Evolutionary conservation across 2,113 vertebrate genomes (phyloP), one percentile per base, ranked within the genome.

Genomic region (Tragelaphus scriptus): DNA sequence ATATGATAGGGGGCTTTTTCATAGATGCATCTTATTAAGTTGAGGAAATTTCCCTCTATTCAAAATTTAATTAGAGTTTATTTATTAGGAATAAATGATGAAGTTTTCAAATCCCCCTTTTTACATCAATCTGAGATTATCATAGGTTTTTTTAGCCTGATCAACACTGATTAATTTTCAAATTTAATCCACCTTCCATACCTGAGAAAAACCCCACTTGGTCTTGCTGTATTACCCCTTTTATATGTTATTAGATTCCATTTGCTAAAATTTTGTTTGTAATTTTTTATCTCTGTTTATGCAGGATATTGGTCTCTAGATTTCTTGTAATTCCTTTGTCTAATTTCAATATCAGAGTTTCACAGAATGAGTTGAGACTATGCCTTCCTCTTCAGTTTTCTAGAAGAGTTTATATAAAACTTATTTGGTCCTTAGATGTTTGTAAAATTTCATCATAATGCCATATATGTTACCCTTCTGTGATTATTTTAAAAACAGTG

Each of bases 401-500:
- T 88, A 19, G 12, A 94, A 77, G 51, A 71, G 6, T 89, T 65
- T 68, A 21, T 95, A 6, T 79, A 94, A 81, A 94, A 53, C 51
- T 96, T 91, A 85, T 59, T 77, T 94, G 40, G 13, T 63, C 16
- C 81, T 92, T 85, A 88, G 77, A 56, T 90, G 2, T 91, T 93
- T 85, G 1, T 86, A 94, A 88, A 82, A 90, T 88, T 93, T 97
- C 16, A 93, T 68, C 32, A 63, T 82, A 58, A 82, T 8, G 28
- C 28, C 30, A 11, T 95, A 9, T 13, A 82, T 68, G 0, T 65
- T 93, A 88, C 28, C 23, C 15, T 84, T 92, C 51, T 80, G 59
- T 82, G 32, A 40, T 80, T 97, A 96, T 63, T 93, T 84, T 90
- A 55, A 93, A 95, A 91, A 16, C 49, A 77, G 12, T 91, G 40